A percentile compares a stretch with the other conserved stretches of the same genome.
These are phyloP conservation scores for Polydesmus complanatus DNA, from an alignment of 2,888 invertebrate genomes.

Conservation along the genomic window DNA sequence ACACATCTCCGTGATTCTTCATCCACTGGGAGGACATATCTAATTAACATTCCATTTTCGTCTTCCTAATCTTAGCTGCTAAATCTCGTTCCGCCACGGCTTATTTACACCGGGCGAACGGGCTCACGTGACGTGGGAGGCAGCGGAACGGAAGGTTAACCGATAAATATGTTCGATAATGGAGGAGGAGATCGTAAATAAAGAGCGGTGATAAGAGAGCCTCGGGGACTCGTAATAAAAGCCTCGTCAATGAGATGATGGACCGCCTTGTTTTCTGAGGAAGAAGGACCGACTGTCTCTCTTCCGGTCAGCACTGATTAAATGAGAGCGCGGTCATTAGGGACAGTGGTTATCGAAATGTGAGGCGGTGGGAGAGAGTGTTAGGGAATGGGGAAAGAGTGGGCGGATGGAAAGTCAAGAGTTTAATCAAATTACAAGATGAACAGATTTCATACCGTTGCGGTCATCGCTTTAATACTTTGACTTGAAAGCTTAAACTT, in stretches of 20 bases:
- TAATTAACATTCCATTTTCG: background rate
- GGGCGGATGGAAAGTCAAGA: too few relatives aligned
- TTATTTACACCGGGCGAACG: background rate
- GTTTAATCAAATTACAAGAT: too few relatives aligned
- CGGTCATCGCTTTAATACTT: too few relatives aligned
- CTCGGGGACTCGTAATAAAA: background rate
- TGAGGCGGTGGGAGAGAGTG: too few relatives aligned
- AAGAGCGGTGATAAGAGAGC: background rate
- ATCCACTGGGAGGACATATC: too few relatives aligned
- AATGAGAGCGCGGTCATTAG: background rate
- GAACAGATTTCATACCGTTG: too few relatives aligned
- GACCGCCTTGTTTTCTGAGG: background rate
- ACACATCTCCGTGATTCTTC: too few relatives aligned
- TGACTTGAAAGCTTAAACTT: too few relatives aligned
- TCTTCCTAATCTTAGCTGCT: background rate
- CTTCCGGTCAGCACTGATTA: background rate
- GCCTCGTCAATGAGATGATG: background rate
- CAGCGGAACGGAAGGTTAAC: background rate
- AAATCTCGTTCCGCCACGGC: background rate
- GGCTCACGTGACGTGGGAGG: background rate
- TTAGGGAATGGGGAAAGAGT: too few relatives aligned
- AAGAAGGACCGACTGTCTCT: too few relatives aligned
- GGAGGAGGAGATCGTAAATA: too few relatives aligned
- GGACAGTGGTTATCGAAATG: too few relatives aligned
- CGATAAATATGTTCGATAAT: background rate